Evolutionary conservation across 2,888 invertebrate species (phyloP), one percentile per base, ranked within the genome.

Genomic region (Cataglyphis altisquamis): DNA sequence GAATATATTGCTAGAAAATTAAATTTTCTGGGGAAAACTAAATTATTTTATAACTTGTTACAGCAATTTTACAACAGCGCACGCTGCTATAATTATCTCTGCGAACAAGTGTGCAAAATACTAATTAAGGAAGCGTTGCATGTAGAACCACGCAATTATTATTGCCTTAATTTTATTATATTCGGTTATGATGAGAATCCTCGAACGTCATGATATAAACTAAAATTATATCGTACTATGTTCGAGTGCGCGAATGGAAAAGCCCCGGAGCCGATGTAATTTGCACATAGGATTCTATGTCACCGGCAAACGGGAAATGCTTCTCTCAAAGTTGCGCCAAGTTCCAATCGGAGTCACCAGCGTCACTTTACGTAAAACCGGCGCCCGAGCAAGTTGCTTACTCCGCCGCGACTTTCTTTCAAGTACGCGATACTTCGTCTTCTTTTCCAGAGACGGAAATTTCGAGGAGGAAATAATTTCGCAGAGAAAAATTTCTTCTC

Each of bases 321-420:
- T 80, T 32, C 25, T 62, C 41, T 77, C 60, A 55, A 63, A 64
- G 21, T 67, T 57, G 25, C 70, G 60, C 29, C 39, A 87, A 88
- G 82, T 89, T 83, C 66, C 55, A 63, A 57, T 57, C 60, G 18
- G 74, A 82, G 77, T 81, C 73, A 39, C 21, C 77, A 55, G 83
- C 66, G 82, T 83, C 78, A 82, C 84, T 88, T 87, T 82, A 63
- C 84, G 88, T 86, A 83, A 87, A 82, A 82, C 82, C 80, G 60
- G 77, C 82, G 73, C 62, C 32, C 60, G 78, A 62, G 48, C 87
- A 60, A 84, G 83, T 72, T 52, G 63, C 84, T 82, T 73, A 82
- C 68, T 39, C 60, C 62, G 73, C 57, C 67, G 67, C 73, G 83
- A 86, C 81, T 81, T 86, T 86, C 70, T 63, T 39, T 67, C 72